Evolutionary conservation across 2,113 vertebrate genomes (phyloP), one percentile per base, ranked within the genome.

Genomic region (Deroptyus accipitrinus): DNA sequence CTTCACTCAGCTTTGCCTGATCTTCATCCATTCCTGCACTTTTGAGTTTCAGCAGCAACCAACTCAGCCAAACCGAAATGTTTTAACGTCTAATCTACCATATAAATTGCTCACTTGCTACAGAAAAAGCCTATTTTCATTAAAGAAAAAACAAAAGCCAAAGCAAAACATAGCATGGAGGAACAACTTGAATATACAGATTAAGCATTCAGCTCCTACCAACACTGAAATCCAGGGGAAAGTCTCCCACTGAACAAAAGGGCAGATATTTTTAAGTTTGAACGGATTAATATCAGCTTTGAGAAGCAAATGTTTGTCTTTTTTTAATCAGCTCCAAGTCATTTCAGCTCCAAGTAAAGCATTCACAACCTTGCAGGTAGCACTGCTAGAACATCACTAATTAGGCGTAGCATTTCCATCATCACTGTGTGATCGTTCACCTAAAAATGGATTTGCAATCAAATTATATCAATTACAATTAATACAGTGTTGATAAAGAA

Each of bases 1-100:
- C 93, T 94, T 95, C 76, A 89, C 80, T 41, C 85, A 69, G 95
- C 74, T 96, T 48, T 93, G 90, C 91, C 85, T 98, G 90, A 96
- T 96, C 95, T 91, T 92, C 95, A 97, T 96, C 93, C 90, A 75
- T 49, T 94, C 95, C 93, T 67, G 85, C 89, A 95, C 95, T 95
- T 75, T 75, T 6, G 41, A 77, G 62, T 67, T 96, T 78, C 91
- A 93, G 76, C 83, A 81, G 82, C 76, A 92, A 86, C 88, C 76
- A 92, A 54, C 89, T 83, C 4, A 0, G 63, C 54, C 84, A 51
- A 64, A 10, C 5, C 48, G 52, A 68, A 90, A 11, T 2, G 5
- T 63, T 11, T 27, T 68, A 35, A 84, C 49, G 48, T 68, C 63
- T 72, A 9, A 17, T 42, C 83, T 61, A 37, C 33, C 70, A 59